Conservation (phyloP, 1,140 invertebrate genomes). For the Chironomus tepperi region DNA sequence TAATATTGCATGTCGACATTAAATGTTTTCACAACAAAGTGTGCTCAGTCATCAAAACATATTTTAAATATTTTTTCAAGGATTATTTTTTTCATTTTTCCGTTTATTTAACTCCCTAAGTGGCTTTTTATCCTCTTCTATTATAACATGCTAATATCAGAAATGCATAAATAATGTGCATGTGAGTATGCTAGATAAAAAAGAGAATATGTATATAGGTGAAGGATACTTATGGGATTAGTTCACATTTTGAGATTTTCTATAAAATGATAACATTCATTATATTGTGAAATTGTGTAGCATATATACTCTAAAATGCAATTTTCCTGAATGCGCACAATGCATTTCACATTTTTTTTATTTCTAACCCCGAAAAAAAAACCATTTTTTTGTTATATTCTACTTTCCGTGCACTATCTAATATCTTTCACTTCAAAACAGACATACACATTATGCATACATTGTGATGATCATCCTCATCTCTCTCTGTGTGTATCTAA, state of each 20-base stretch:
- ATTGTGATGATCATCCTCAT: background rate
- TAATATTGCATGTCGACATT: background rate
- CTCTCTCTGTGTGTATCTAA: background rate
- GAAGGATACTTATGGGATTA: slow-evolving; percentile 12
- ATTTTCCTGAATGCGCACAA: no score
- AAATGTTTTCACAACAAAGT: no score
- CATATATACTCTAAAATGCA: background rate
- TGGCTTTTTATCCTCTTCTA: no score
- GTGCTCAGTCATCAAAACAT: no score
- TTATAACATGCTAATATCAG: no score
- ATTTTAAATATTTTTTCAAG: no score
- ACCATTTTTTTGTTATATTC: no score
- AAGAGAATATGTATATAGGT: background rate
- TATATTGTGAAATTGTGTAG: background rate
- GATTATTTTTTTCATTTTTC: no score
- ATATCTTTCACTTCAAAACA: background rate
- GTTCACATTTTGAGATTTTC: slow-evolving; percentile 12
- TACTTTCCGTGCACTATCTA: background rate
- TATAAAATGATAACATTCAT: background rate
- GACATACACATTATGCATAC: background rate
- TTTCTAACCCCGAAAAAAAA: no score
- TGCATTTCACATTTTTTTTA: no score
- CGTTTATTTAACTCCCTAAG: no score
- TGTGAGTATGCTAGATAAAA: no score
- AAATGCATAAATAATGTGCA: background rate